phyloP scores from a whole-genome alignment of 2,888 invertebrate genomes.

The Epinotia ramella region DNA sequence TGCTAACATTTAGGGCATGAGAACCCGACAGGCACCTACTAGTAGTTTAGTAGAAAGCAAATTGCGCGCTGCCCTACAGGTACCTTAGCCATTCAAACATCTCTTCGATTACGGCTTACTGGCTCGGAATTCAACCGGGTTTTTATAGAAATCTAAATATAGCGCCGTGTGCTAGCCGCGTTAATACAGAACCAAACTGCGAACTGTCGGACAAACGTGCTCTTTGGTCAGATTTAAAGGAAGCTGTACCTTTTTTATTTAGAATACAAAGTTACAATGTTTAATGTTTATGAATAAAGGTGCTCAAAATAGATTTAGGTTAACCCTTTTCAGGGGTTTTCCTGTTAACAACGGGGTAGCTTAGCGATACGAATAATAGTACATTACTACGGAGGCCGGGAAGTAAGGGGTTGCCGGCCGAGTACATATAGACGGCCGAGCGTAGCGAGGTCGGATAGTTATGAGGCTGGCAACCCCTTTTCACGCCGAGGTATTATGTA shows the following conservation, averaged over 20 bases:
- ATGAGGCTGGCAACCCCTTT: too few relatives aligned
- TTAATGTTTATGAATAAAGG: neutral
- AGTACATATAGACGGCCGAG: too few relatives aligned
- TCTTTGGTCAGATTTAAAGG: slow-evolving; percentile 37
- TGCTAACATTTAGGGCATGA: slow-evolving; percentile 29
- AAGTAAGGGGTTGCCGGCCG: too few relatives aligned
- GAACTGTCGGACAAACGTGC: slow-evolving; percentile 61
- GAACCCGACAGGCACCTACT: slow-evolving; percentile 18
- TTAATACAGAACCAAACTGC: slow-evolving; percentile 58
- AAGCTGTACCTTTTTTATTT: slow-evolving; percentile 13
- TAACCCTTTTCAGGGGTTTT: neutral
- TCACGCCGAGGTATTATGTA: too few relatives aligned
- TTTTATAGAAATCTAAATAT: slow-evolving; percentile 74
- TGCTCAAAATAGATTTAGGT: neutral
- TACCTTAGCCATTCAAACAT: slow-evolving; percentile 36
- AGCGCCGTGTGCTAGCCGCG: slow-evolving; percentile 60
- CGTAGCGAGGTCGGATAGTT: too few relatives aligned
- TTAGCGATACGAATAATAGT: neutral
- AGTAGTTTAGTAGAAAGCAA: slow-evolving; percentile 30
- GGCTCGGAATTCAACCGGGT: slow-evolving; percentile 67
- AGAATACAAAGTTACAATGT: neutral
- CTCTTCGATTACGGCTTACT: slow-evolving; percentile 48
- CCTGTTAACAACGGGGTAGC: neutral
- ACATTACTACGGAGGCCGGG: too few relatives aligned
- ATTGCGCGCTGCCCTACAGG: slow-evolving; percentile 30